These are phyloP conservation scores for Hyles vespertilio DNA, from an alignment of 1,140 invertebrate species.

Conservation along the genomic window DNA sequence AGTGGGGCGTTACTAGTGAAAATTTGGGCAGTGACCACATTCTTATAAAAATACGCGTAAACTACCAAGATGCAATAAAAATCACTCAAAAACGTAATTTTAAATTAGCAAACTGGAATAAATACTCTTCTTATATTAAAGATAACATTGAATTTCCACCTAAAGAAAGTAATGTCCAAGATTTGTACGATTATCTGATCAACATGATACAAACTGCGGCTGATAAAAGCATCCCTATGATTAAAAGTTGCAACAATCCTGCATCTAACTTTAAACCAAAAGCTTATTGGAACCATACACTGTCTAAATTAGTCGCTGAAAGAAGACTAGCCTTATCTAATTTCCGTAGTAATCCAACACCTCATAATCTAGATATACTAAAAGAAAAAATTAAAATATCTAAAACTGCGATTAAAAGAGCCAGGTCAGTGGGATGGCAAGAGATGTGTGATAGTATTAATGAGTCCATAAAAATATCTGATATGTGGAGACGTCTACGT, in stretches of 20 bases:
- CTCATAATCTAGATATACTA: slow-evolving; percentile 8
- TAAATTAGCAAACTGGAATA: slow-evolving; percentile 22
- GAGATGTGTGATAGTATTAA: slow-evolving; percentile 23
- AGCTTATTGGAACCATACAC: slow-evolving; percentile 15
- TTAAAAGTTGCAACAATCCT: slow-evolving; percentile 13
- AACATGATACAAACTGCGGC: slow-evolving; percentile 4
- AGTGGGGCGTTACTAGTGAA: slow-evolving; percentile 3
- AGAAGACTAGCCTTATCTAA: slow-evolving; percentile 12
- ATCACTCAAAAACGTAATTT: slow-evolving; percentile 2
- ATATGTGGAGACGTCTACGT: slow-evolving; percentile 31
- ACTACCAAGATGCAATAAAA: neutral
- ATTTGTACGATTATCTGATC: slow-evolving; percentile 10
- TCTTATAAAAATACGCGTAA: neutral
- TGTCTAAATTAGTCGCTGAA: slow-evolving; percentile 17
- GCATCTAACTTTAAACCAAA: slow-evolving; percentile 14
- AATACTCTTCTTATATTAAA: slow-evolving; percentile 4
- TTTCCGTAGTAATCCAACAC: slow-evolving; percentile 17
- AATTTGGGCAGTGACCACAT: slow-evolving; percentile 13
- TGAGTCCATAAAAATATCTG: slow-evolving; percentile 14
- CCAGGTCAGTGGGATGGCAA: slow-evolving; percentile 23
- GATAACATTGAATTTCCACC: neutral
- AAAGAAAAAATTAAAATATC: slow-evolving; percentile 12
- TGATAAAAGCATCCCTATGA: slow-evolving; percentile 16
- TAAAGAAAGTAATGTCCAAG: slow-evolving; percentile 6
- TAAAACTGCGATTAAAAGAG: slow-evolving; percentile 16